Evolutionary conservation across 1,140 invertebrate genomes (phyloP).

Genomic region (Pemphigus obesinymphae): DNA sequence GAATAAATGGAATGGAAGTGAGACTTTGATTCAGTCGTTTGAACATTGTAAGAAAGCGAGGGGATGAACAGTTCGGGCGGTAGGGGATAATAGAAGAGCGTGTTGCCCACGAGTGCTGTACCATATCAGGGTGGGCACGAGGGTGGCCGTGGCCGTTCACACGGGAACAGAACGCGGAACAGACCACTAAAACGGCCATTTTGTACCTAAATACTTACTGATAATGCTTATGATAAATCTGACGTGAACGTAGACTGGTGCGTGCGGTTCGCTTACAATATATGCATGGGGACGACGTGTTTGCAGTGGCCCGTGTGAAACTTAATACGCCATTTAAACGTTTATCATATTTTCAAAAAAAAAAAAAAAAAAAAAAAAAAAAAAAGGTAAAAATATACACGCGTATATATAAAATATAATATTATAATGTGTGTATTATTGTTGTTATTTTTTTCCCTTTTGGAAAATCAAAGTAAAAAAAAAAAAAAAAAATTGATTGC

Average conservation of each 20-base stretch:
- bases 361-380: constrained; percentile 11
- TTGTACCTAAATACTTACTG: constrained; percentile 9
- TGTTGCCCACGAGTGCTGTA: neutral
- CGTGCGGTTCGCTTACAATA: neutral
- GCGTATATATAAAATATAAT: neutral
- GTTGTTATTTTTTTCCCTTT: neutral
- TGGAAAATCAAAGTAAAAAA: neutral
- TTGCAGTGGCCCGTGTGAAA: constrained; percentile 7
- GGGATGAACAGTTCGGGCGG: too few relatives aligned
- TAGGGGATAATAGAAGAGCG: neutral
- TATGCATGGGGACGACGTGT: neutral
- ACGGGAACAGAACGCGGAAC: neutral
- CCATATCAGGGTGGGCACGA: neutral
- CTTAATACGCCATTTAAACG: constrained; percentile 34
- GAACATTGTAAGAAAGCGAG: too few relatives aligned
- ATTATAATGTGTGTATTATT: neutral
- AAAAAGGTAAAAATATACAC: neutral
- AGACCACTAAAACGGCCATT: constrained; percentile 10
- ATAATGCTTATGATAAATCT: neutral
- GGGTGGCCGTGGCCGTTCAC: neutral
- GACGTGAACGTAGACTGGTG: neutral
- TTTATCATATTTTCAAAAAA: constrained; percentile 15
- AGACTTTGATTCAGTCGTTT: too few relatives aligned
- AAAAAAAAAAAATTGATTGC: constrained; percentile 22
- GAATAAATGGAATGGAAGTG: too few relatives aligned